These are phyloP conservation scores for Leucoma salicis DNA, from an alignment of 2,888 invertebrate genomes.

Conservation along the genomic window DNA sequence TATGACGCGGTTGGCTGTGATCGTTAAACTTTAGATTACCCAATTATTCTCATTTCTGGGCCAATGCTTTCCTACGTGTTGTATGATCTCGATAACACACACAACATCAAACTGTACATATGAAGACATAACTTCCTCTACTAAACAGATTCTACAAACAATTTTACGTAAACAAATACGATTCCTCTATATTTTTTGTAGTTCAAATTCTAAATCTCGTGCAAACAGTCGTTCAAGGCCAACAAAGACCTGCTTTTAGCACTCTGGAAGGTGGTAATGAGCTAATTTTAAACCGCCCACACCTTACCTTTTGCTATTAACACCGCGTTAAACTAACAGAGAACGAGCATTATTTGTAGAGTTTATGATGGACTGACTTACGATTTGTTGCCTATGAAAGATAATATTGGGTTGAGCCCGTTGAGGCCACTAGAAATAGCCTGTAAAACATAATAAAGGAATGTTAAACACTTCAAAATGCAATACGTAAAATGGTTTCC, in stretches of 20 bases:
- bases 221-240: constrained; percentile 41
- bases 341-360: constrained; percentile 27
- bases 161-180: constrained; percentile 23
- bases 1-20: constrained; percentile 34
- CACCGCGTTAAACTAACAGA: constrained; percentile 40
- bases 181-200: constrained; percentile 31
- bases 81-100: constrained; percentile 28
- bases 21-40: constrained; percentile 53
- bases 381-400: constrained; percentile 20
- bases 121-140: constrained; percentile 19
- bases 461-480: constrained; percentile 13
- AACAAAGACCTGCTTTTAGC: constrained; percentile 51
- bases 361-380: constrained; percentile 24
- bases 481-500: constrained; percentile 9
- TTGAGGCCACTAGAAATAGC: constrained; percentile 11
- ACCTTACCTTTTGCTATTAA: constrained; percentile 42
- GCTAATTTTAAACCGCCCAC: constrained; percentile 50
- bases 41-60: constrained; percentile 50
- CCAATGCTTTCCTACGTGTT: constrained; percentile 36
- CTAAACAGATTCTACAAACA: constrained; percentile 25
- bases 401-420: constrained; percentile 9
- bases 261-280: constrained; percentile 52
- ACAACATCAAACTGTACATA: constrained; percentile 23
- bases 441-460: constrained; percentile 3
- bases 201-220: constrained; percentile 39